Percentiles rank a stretch among this genome's conserved stretches.
phyloP scores from a whole-genome alignment of 2,113 vertebrate genomes.

The Protomyctophum bolini region DNA sequence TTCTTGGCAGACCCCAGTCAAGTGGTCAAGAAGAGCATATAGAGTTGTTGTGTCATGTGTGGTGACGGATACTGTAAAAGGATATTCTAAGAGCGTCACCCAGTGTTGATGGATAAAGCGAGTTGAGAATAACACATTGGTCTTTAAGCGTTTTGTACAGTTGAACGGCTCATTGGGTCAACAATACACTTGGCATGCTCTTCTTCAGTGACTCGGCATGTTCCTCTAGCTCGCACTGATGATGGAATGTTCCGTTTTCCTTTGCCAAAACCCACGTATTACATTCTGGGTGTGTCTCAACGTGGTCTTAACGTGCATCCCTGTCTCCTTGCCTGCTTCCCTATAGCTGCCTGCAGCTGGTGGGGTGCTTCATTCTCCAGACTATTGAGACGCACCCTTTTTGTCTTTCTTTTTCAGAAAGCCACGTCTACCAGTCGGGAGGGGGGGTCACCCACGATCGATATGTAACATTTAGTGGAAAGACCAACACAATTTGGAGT shows the following conservation, averaged over 20 bases:
- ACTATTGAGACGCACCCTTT: constrained; percentile 4
- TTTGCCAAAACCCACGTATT: constrained; percentile 9
- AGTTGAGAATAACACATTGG: constrained; percentile 8
- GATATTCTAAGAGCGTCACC: neutral
- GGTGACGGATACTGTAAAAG: neutral
- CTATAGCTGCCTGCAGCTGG: neutral
- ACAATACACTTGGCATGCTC: constrained; percentile 38
- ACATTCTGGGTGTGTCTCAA: constrained; percentile 4
- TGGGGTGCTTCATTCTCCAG: neutral
- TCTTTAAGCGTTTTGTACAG: constrained; percentile 50
- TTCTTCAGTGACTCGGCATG: constrained; percentile 39
- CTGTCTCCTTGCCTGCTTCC: neutral
- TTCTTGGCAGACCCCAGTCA: neutral
- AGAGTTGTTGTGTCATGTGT: neutral
- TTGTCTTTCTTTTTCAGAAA: constrained; percentile 7
- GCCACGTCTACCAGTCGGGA: constrained; percentile 7
- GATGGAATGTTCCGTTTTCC: constrained; percentile 38
- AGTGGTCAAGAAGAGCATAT: neutral
- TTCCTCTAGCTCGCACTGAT: constrained; percentile 31
- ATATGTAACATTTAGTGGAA: neutral
- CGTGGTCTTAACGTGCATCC: neutral
- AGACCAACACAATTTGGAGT: neutral
- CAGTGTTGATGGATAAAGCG: neutral
- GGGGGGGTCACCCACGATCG: neutral
- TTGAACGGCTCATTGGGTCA: constrained; percentile 33